Conservation (phyloP, 2,113 vertebrate species). For the Corapipo altera region DNA sequence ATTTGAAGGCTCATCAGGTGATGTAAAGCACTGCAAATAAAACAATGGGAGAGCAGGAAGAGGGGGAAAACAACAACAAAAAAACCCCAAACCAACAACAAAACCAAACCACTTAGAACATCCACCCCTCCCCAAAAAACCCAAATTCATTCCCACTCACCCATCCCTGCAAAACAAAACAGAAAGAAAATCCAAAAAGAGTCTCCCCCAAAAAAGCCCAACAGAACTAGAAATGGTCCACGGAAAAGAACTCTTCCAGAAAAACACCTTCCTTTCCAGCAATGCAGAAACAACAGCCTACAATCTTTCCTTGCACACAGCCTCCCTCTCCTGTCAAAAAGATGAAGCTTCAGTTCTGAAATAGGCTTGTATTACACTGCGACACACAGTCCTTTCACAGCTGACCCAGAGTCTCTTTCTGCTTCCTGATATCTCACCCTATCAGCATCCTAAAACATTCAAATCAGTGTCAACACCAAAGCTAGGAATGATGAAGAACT, state of each 20-base stretch:
- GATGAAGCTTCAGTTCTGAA: background rate
- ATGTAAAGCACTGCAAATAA: background rate
- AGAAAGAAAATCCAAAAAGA: background rate
- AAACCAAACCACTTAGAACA: background rate
- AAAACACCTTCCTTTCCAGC: background rate
- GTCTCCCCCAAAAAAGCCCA: fast-evolving
- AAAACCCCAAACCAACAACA: background rate
- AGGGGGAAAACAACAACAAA: fast-evolving
- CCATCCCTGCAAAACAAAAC: background rate
- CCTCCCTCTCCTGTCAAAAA: constrained; percentile 26
- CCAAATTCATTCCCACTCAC: background rate
- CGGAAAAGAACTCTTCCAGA: background rate
- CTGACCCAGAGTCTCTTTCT: background rate
- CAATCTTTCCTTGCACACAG: background rate
- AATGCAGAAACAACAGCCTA: background rate
- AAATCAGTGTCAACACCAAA: background rate
- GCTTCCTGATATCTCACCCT: background rate
- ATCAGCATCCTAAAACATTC: background rate
- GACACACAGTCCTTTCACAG: background rate
- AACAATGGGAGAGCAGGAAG: background rate
- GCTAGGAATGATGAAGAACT: background rate
- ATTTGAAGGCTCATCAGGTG: background rate
- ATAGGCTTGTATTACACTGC: background rate
- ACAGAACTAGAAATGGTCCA: background rate
- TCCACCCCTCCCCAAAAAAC: background rate